Base-by-base conservation (phyloP, 35 echinoderm and acorn worm species). In the Patiria miniata region DNA sequence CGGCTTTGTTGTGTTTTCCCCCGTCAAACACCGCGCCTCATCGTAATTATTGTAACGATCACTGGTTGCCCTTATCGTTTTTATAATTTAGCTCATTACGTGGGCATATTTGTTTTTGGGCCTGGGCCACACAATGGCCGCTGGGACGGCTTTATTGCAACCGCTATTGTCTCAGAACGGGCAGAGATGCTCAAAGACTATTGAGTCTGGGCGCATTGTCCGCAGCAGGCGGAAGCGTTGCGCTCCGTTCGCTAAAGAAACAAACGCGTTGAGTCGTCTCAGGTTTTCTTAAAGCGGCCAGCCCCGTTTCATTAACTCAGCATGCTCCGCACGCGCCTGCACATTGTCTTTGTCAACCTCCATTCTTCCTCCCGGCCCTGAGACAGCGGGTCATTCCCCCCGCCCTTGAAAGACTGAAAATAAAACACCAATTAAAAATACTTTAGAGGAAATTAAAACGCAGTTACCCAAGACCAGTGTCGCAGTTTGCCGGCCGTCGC, bases 31-130 rank as follows among this genome's bases (percentile, higher is more conserved):
- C 28, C 57, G 30, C 29, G 26, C 26, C 34, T 10, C n/a, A 30
- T 22, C 26, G 29, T 73, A 47, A 47, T 47, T 47, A 73, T 73
- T 73, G 65, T 73, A 73, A 73, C 34, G 34, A 73, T 73, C 65
- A 73, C 65, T 73, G 65, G 61, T 69, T 73, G 34, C 65, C 57
- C 21, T 73, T 36, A 73, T 73, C 65, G 65, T 73, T 73, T 26
- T 73, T 73, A 73, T 73, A 73, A 73, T 73, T 73, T 73, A 73
- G 65, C 65, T 73, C 65, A 73, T 73, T 73, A 73, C 65, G 65
- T 23, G 29, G 65, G 65, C 65, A 73, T 73, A 73, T 73, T 73
- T 73, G 65, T 73, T 47, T 73, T 73, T 73, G n/a, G n/a, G 65
- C 34, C 65, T 30, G 23, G 65, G 34, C 65, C 21, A 23, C 65